These are phyloP conservation scores for Halcyon leucocephala DNA, from an alignment of 2,797 vertebrate species.

Conservation along the genomic window DNA sequence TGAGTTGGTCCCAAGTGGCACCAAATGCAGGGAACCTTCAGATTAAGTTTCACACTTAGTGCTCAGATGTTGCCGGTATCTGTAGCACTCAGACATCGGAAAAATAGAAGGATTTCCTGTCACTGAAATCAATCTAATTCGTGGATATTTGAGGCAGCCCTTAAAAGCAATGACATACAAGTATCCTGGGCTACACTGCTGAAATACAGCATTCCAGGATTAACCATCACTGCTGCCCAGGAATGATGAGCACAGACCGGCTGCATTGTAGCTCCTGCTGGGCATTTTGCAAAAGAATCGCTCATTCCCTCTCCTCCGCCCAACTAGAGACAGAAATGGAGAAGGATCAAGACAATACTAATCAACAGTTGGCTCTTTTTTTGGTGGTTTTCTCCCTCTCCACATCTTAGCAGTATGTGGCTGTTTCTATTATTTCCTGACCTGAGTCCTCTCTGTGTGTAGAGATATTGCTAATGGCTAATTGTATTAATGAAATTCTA, in stretches of 20 bases:
- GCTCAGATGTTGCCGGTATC: neutral
- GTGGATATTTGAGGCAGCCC: neutral
- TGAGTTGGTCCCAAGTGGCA: neutral
- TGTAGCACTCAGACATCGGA: neutral
- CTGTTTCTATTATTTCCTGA: neutral
- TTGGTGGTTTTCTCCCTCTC: neutral
- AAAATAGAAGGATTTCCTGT: neutral
- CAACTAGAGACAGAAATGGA: neutral
- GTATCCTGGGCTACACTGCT: neutral
- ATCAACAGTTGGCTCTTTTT: neutral
- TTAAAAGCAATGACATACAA: neutral
- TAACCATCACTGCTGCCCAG: neutral
- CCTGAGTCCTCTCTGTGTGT: neutral
- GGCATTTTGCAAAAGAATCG: neutral
- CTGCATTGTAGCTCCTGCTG: neutral
- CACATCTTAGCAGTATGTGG: neutral
- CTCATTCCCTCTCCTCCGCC: neutral
- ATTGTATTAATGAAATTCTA: neutral
- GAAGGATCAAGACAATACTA: neutral
- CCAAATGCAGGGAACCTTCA: neutral
- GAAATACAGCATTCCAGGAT: neutral
- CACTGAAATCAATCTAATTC: neutral
- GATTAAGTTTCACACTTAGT: neutral
- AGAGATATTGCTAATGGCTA: slow-evolving; percentile 26
- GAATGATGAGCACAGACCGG: neutral